Conservation (phyloP, 1,140 invertebrate species). For the Lethrus apterus region DNA sequence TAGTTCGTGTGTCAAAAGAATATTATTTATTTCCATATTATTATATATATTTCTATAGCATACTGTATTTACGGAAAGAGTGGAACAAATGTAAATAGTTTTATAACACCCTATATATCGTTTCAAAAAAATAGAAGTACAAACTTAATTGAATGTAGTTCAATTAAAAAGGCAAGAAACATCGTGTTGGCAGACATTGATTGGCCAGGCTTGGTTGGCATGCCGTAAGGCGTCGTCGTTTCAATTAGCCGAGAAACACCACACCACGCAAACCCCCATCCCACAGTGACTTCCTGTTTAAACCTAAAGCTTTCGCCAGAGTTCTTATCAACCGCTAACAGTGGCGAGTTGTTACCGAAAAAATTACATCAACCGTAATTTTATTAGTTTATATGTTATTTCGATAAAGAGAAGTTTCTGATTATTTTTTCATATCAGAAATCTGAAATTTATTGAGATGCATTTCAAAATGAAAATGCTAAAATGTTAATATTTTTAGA, state of each 20-base stretch:
- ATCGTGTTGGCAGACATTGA: conserved; percentile 4
- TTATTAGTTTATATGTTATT: no score
- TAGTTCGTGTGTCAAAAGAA: no score
- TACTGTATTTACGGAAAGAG: not conserved
- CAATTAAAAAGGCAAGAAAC: conserved; percentile 5
- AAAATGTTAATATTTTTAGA: no score
- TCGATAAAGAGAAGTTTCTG: no score
- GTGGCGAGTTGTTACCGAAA: conserved; percentile 1
- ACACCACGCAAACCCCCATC: not conserved
- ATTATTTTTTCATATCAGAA: no score
- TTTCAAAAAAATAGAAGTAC: not conserved
- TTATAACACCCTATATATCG: no score
- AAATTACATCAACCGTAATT: no score
- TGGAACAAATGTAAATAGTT: not conserved
- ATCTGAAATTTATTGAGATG: no score
- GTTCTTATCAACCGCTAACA: conserved; percentile 4
- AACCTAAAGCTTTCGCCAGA: no score
- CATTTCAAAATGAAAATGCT: no score
- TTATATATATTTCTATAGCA: no score
- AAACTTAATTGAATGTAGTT: not conserved
- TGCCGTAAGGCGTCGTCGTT: conserved; percentile 7
- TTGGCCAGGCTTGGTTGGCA: conserved; percentile 1
- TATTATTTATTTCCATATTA: no score
- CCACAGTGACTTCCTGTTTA: conserved; percentile 3
- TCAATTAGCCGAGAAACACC: conserved; percentile 4